Evolutionary conservation across 1,140 invertebrate genomes (phyloP).

Genomic region (Solenopsis invicta): DNA sequence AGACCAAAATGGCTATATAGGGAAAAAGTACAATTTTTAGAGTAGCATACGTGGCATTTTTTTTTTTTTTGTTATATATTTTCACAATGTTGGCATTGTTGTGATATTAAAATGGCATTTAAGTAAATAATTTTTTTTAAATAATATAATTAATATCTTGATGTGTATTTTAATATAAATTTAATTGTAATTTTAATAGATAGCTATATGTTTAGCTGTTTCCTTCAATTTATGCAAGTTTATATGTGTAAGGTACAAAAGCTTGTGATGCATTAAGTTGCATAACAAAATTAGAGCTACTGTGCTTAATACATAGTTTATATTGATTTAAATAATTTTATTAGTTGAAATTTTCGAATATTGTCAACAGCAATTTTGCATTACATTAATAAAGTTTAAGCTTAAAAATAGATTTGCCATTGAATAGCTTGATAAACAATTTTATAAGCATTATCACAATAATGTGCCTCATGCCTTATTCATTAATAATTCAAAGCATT

Average conservation of each 20-base stretch:
- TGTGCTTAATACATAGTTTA: background rate
- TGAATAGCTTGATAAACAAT: background rate
- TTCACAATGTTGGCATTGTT: constrained; percentile 65
- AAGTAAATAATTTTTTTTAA: background rate
- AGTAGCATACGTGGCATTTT: constrained; percentile 47
- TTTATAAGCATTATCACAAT: constrained; percentile 11
- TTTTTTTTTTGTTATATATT: constrained; percentile 64
- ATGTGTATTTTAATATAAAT: constrained; percentile 18
- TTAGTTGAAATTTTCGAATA: background rate
- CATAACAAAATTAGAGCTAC: constrained; percentile 7
- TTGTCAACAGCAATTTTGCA: background rate
- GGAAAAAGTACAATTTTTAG: constrained; percentile 58
- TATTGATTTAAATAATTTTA: constrained; percentile 39
- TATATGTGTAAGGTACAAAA: background rate
- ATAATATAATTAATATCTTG: background rate
- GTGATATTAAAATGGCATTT: constrained; percentile 69
- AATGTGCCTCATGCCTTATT: constrained; percentile 30
- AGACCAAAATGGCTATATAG: constrained; percentile 66
- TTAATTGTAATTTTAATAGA: background rate
- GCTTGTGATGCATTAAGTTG: background rate
- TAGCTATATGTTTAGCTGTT: background rate
- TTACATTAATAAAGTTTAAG: background rate
- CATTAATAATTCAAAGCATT: constrained; percentile 27
- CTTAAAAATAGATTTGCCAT: constrained; percentile 15
- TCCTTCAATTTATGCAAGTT: constrained; percentile 5